A percentile compares a stretch with the other conserved stretches of the same genome.
Evolutionary conservation across 2,113 vertebrate species (phyloP).

Genomic region (Sterrhoptilus dennistouni): DNA sequence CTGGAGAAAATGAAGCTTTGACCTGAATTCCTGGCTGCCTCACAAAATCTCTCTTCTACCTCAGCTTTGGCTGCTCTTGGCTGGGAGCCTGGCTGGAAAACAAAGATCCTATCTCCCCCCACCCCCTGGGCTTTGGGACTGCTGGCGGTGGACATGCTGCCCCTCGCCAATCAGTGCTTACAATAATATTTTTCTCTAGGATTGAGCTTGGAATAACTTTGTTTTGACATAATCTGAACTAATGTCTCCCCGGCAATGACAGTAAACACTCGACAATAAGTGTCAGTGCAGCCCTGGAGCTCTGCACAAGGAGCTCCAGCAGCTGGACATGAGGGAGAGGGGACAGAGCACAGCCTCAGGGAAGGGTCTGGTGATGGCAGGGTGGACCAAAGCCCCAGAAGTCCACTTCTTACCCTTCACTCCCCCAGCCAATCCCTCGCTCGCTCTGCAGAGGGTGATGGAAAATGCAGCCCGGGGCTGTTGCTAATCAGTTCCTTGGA

Average conservation of each 20-base stretch:
- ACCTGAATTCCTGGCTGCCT: slow-evolving; percentile 61
- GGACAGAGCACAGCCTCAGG: neutral
- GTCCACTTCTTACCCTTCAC: neutral
- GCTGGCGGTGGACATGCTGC: neutral
- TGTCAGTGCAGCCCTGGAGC: neutral
- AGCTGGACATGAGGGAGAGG: neutral
- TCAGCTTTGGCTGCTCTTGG: slow-evolving; percentile 65
- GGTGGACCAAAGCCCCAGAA: neutral
- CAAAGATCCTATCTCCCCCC: slow-evolving; percentile 62
- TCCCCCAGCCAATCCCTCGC: neutral
- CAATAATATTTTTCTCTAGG: slow-evolving; percentile 53
- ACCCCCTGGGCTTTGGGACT: slow-evolving; percentile 20
- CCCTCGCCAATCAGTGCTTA: slow-evolving; percentile 57
- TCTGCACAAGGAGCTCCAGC: slow-evolving; percentile 18
- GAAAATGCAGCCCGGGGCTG: neutral
- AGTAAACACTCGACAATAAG: slow-evolving; percentile 66
- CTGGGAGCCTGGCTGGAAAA: slow-evolving; percentile 61
- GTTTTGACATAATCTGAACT: slow-evolving; percentile 62
- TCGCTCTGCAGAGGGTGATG: neutral
- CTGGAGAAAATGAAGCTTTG: slow-evolving; percentile 41
- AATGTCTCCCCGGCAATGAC: slow-evolving; percentile 65
- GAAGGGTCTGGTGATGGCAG: neutral
- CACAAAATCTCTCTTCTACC: slow-evolving; percentile 61
- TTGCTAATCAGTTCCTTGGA: neutral
- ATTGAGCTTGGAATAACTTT: slow-evolving; percentile 60